Evolutionary conservation across 2,113 vertebrate genomes (phyloP).

Genomic region (Rhombomys opimus): DNA sequence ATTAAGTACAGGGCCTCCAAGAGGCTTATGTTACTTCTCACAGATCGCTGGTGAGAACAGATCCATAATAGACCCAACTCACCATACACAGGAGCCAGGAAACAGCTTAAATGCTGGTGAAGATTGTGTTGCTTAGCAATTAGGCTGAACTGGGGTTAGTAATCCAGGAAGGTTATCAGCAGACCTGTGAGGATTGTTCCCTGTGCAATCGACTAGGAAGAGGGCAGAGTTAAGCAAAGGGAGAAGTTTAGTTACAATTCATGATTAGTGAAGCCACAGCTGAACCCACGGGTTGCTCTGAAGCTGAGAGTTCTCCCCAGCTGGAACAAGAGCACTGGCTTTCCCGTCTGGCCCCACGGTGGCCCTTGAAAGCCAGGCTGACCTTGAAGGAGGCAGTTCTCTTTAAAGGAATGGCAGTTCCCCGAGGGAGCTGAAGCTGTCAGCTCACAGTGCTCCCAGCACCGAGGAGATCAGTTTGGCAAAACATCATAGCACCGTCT

Average conservation of each 20-base stretch:
- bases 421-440: neutral
- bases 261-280: neutral
- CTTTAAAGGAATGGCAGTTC: neutral
- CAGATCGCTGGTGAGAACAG: neutral
- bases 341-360: neutral
- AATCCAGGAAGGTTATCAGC: neutral
- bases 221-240: neutral
- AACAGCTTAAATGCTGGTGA: neutral
- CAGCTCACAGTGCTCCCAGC: neutral
- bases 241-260: neutral
- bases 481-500: neutral
- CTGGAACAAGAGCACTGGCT: neutral
- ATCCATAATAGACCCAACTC: neutral
- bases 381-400: neutral
- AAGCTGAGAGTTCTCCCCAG: neutral
- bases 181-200: neutral
- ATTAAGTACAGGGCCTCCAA: neutral
- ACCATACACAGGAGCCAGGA: neutral
- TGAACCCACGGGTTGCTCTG: neutral
- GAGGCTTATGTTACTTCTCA: neutral
- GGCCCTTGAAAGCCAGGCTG: neutral
- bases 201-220: neutral
- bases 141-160: neutral
- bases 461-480: neutral
- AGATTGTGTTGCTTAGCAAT: neutral